Conservation (phyloP, 1,140 invertebrate species). For the Oryctes rhinoceros region DNA sequence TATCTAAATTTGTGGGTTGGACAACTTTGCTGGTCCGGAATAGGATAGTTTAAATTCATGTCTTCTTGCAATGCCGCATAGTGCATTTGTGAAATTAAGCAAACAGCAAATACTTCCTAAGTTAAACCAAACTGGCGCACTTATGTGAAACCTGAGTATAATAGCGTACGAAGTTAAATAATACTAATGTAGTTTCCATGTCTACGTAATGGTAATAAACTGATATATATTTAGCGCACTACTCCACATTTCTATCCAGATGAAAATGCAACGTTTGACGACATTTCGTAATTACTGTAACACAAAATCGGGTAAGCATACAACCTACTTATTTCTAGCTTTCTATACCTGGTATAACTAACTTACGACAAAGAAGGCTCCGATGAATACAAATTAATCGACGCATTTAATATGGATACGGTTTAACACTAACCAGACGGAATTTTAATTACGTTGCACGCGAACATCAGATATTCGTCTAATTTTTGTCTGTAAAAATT, state of each 20-base stretch:
- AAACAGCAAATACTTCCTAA: no score
- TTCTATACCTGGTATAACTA: conserved; percentile 35
- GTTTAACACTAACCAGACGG: neutral
- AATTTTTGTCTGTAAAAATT: neutral
- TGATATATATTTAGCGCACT: neutral
- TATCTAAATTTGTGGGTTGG: no score
- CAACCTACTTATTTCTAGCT: conserved; percentile 34
- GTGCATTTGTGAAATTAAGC: no score
- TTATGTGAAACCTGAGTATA: no score
- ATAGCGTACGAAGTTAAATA: no score
- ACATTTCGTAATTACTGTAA: conserved; percentile 8
- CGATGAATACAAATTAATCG: conserved; percentile 24
- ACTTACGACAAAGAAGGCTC: neutral
- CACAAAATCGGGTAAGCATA: neutral
- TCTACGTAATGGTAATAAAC: no score
- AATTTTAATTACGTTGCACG: neutral
- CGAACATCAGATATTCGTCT: neutral
- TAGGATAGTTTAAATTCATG: no score
- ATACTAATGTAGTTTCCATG: no score
- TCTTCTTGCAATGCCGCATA: no score
- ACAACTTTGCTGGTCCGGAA: no score
- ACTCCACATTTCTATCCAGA: neutral
- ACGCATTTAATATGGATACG: conserved; percentile 14
- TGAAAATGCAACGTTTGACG: neutral
- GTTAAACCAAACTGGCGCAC: no score